Percentiles rank a stretch among this genome's conserved stretches.
These are phyloP conservation scores for Polydrusus pterygomalis DNA, from an alignment of 2,888 invertebrate species.

Conservation along the genomic window DNA sequence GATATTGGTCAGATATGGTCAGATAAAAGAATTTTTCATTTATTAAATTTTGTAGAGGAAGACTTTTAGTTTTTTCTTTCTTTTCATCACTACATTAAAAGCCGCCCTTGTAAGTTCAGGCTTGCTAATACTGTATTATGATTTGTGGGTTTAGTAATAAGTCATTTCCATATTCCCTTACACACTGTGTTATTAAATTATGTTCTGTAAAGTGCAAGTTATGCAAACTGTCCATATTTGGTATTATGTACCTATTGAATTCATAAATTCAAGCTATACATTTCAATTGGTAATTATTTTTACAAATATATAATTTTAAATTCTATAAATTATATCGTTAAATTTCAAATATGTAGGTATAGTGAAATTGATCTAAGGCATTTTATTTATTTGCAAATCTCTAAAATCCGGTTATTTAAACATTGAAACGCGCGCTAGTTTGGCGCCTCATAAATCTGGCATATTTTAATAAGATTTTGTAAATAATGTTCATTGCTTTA, in stretches of 20 bases:
- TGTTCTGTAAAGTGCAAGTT: neutral
- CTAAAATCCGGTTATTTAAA: conserved; percentile 21
- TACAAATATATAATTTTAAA: neutral
- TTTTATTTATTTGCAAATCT: conserved; percentile 25
- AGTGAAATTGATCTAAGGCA: neutral
- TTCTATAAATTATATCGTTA: neutral
- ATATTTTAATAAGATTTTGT: conserved; percentile 18
- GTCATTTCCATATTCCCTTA: too few species aligned
- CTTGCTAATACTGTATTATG: too few species aligned
- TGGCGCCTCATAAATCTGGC: conserved; percentile 30
- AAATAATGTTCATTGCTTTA: conserved; percentile 7
- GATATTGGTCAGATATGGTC: too few species aligned
- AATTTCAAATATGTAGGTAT: neutral
- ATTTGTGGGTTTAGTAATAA: too few species aligned
- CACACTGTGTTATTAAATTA: too few species aligned
- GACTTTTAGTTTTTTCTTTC: too few species aligned
- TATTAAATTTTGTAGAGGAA: too few species aligned
- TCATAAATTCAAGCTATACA: neutral
- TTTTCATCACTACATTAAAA: too few species aligned
- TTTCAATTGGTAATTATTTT: neutral
- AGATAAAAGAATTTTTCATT: too few species aligned
- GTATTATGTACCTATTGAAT: neutral
- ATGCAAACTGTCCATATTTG: neutral
- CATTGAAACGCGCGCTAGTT: conserved; percentile 14
- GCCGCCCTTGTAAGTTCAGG: too few species aligned